These are phyloP conservation scores for Salvelinus fontinalis DNA, from an alignment of 2,113 vertebrate genomes.

Conservation along the genomic window DNA sequence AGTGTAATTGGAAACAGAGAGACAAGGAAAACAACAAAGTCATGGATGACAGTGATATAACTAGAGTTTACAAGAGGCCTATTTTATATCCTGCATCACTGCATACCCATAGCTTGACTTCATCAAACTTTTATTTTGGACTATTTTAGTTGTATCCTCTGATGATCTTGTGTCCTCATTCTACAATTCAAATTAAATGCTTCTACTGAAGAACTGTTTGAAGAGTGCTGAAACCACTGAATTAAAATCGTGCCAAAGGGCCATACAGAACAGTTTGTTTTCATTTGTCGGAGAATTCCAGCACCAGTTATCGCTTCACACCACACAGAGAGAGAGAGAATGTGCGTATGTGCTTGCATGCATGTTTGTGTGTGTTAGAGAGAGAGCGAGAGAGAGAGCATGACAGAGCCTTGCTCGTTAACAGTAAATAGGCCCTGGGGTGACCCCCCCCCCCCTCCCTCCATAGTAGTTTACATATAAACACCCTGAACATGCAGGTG, in stretches of 20 bases:
- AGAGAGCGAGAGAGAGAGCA: conserved; percentile 4
- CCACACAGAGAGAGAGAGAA: background rate
- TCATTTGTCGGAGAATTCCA: conserved; percentile 30
- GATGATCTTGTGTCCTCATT: background rate
- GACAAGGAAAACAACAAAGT: background rate
- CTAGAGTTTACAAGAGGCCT: background rate
- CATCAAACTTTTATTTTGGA: no score
- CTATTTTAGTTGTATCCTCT: background rate
- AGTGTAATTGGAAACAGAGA: background rate
- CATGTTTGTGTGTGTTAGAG: background rate
- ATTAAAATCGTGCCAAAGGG: background rate
- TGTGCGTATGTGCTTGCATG: no score
- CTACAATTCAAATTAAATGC: no score
- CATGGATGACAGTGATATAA: background rate
- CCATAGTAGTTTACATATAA: conserved; percentile 65
- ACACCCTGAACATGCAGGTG: conserved; percentile 65
- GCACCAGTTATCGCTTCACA: conserved; percentile 22
- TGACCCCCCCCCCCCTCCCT: conserved; percentile 53
- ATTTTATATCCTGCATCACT: no score
- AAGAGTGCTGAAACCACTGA: background rate
- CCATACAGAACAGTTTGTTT: conserved; percentile 19
- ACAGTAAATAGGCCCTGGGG: conserved; percentile 54
- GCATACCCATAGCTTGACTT: no score
- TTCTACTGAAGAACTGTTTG: background rate
- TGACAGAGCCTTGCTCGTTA: conserved; percentile 38